Base-by-base conservation (phyloP, 2,888 invertebrate species). In the Sylvicola fuscatus region DNA sequence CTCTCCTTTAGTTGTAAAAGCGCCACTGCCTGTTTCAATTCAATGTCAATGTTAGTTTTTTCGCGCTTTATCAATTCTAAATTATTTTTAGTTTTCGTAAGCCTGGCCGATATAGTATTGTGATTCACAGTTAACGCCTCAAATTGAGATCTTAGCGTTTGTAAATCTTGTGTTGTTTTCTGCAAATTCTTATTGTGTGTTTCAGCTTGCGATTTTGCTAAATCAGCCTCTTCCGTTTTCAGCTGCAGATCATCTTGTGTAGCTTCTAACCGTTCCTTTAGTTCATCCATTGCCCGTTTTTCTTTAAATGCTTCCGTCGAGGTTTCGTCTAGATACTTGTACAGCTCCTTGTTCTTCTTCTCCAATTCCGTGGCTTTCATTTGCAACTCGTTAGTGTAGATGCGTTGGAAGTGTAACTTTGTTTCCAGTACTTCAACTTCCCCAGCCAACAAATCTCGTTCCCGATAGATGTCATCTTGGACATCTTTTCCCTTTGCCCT, bases 341-440 rank as follows among this genome's bases (percentile, higher is more conserved):
- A 45, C 12, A 58, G 34, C 33, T 48, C 52, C 38, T 57, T 58
- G 35, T 52, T 54, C 38, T 57, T 58, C 16, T 48, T 49, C 38
- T 60, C 60, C 30, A 53, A 35, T 1, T 49, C 45, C 8, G 51
- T 45, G 15, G 52, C 49, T 40, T 51, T 52, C 17, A 43, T 43
- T 43, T 59, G 60, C 34, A 60, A 45, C 21, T 59, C 58, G n/a
- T 45, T 44, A 2, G 51, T 47, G 13, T 56, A 54, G 15, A 48
- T 40, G 0, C 53, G 48, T 37, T 60, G 60, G 14, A 54, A 49
- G 37, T 53, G 52, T 13, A 59, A 41, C 1, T 52, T 48, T 32
- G 53, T 54, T 30, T 54, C 52, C 0, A 58, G 42, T 2, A 58
- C 58, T 7, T 48, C 48, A 12, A 60, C 51, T 43, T 59, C 58